Percentiles rank a stretch among this genome's conserved stretches.
phyloP scores from a whole-genome alignment of 2,888 invertebrate genomes.

The Drosophila subsilvestris region DNA sequence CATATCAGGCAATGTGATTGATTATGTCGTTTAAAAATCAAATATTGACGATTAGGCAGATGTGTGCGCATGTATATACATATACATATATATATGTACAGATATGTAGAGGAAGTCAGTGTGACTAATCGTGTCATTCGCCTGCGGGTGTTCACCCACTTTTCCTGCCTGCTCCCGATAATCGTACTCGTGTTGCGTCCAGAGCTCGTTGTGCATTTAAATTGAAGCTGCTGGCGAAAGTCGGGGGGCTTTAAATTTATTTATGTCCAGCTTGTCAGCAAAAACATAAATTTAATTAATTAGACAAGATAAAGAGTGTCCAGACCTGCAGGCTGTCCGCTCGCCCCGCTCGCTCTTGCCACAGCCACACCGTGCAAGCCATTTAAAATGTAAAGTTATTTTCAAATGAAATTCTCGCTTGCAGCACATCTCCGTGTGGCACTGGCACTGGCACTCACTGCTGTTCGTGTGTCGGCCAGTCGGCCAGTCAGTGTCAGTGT shows the following conservation, averaged over 20 bases:
- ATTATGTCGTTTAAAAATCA: constrained; percentile 70
- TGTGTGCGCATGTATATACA: constrained; percentile 18
- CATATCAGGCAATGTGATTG: constrained; percentile 56
- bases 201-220: constrained; percentile 48
- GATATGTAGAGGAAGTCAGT: constrained; percentile 29
- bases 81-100: background rate
- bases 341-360: background rate
- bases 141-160: constrained; percentile 24
- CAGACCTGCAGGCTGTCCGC: constrained; percentile 4
- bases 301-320: constrained; percentile 62
- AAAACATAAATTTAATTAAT: constrained; percentile 72
- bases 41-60: constrained; percentile 68
- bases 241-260: constrained; percentile 55
- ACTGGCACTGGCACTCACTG: no score
- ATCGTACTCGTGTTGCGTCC: constrained; percentile 2
- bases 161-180: constrained; percentile 8
- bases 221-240: constrained; percentile 45
- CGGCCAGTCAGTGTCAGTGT: background rate
- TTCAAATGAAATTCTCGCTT: constrained; percentile 55
- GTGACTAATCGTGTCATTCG: constrained; percentile 46
- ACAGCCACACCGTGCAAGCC: constrained; percentile 10
- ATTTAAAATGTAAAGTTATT: constrained; percentile 60
- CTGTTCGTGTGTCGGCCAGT: background rate
- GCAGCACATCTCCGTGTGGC: constrained; percentile 23
- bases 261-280: constrained; percentile 63